Evolutionary conservation across 2,888 invertebrate species (phyloP).

Genomic region (Podotricha telesiphe): DNA sequence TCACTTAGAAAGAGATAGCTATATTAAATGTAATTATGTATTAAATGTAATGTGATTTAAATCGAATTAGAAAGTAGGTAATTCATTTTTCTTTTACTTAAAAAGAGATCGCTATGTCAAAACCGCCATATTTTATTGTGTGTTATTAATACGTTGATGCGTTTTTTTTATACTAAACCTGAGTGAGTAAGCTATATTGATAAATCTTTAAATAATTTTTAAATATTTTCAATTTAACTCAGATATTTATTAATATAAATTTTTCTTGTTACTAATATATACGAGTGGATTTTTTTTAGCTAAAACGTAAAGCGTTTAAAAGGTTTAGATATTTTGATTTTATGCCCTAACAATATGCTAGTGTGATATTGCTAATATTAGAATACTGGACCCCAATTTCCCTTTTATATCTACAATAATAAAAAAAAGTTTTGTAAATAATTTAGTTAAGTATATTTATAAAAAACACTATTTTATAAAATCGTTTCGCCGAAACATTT

Average conservation of each 20-base stretch:
- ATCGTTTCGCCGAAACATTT: constrained; percentile 28
- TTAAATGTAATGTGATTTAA: neutral
- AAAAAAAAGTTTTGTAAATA: neutral
- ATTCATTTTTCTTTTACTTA: neutral
- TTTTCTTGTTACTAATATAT: constrained; percentile 27
- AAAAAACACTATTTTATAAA: neutral
- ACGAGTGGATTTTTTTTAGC: constrained; percentile 9
- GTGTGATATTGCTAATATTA: constrained; percentile 30
- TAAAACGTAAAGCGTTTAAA: constrained; percentile 27
- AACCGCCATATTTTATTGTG: constrained; percentile 14
- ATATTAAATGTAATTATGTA: neutral
- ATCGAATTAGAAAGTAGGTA: neutral
- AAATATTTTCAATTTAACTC: neutral
- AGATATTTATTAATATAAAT: neutral
- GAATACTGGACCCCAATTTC: neutral
- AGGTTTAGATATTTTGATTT: constrained; percentile 12
- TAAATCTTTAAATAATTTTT: neutral
- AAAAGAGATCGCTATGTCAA: constrained; percentile 7
- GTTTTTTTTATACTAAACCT: constrained; percentile 14
- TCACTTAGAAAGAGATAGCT: too few species aligned
- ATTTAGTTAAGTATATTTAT: neutral
- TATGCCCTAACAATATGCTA: constrained; percentile 30
- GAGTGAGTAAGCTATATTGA: constrained; percentile 3
- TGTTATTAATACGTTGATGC: constrained; percentile 13
- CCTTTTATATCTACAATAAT: neutral